phyloP scores from a whole-genome alignment of 1,140 invertebrate species.

The Polyergus mexicanus region DNA sequence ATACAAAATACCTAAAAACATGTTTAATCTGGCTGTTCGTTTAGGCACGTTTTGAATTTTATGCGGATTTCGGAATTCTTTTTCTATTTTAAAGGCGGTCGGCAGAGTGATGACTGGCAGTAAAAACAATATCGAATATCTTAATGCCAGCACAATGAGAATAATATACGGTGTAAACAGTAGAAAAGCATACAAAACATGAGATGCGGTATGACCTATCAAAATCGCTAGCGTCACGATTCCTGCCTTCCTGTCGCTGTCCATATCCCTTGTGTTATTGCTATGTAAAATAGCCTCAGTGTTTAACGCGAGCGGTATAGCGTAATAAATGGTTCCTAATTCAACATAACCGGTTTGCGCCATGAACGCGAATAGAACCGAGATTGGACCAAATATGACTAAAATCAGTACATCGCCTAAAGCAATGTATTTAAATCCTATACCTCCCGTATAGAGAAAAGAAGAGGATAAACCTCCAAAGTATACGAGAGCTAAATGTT shows the following conservation, averaged over 20 bases:
- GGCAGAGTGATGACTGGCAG: slow-evolving; percentile 95
- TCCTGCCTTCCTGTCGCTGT: slow-evolving; percentile 93
- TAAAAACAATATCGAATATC: slow-evolving; percentile 95
- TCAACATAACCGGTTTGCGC: slow-evolving; percentile 95
- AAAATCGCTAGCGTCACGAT: slow-evolving; percentile 97
- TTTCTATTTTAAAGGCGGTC: slow-evolving; percentile 96
- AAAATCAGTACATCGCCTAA: slow-evolving; percentile 96
- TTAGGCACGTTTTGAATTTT: slow-evolving; percentile 94
- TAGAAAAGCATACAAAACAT: slow-evolving; percentile 96
- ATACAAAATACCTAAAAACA: slow-evolving; percentile 96
- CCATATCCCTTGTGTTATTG: slow-evolving; percentile 97
- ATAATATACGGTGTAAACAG: slow-evolving; percentile 97
- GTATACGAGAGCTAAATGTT: slow-evolving; percentile 97
- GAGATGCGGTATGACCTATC: slow-evolving; percentile 96
- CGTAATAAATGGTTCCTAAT: slow-evolving; percentile 96
- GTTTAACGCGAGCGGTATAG: slow-evolving; percentile 96
- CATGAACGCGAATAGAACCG: slow-evolving; percentile 97
- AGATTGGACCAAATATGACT: slow-evolving; percentile 97
- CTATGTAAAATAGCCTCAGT: slow-evolving; percentile 98
- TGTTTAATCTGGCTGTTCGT: slow-evolving; percentile 95
- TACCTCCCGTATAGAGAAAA: slow-evolving; percentile 97
- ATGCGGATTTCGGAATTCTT: slow-evolving; percentile 93
- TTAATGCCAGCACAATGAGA: slow-evolving; percentile 93
- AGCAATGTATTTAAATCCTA: slow-evolving; percentile 97
- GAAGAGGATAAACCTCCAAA: slow-evolving; percentile 98